These are phyloP conservation scores for Lerema accius DNA, from an alignment of 1,140 invertebrate genomes.

Conservation along the genomic window DNA sequence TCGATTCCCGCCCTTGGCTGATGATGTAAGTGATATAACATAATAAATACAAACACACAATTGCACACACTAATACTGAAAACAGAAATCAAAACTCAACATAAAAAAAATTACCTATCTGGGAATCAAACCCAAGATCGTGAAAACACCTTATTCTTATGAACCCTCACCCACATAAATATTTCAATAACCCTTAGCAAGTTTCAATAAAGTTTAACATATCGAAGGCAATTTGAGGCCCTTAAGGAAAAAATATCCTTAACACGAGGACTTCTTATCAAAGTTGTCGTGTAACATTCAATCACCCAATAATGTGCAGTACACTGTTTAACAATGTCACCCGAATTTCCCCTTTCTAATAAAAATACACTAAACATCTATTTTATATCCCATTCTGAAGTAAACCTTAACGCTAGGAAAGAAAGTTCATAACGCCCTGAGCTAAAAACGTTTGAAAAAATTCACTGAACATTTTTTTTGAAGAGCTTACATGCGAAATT, in stretches of 20 bases:
- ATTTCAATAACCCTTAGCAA: too few relatives aligned
- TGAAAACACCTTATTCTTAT: too few relatives aligned
- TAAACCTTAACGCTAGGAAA: slow-evolving; percentile 8
- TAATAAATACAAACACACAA: too few relatives aligned
- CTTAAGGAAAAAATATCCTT: slow-evolving; percentile 56
- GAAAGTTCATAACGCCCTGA: slow-evolving; percentile 30
- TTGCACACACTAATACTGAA: too few relatives aligned
- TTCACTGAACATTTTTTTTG: slow-evolving; percentile 62
- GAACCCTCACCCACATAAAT: slow-evolving; percentile 23
- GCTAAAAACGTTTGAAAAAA: too few relatives aligned
- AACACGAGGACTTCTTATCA: slow-evolving; percentile 73
- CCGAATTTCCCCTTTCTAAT: slow-evolving; percentile 51
- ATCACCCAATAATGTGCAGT: slow-evolving; percentile 80
- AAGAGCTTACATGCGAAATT: slow-evolving; percentile 18
- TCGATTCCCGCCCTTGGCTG: too few relatives aligned
- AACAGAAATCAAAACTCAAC: too few relatives aligned
- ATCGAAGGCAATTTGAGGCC: slow-evolving; percentile 48
- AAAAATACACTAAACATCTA: slow-evolving; percentile 45
- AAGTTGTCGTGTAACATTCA: slow-evolving; percentile 76
- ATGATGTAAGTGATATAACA: too few relatives aligned
- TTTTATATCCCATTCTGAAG: slow-evolving; percentile 19
- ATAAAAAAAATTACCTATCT: too few relatives aligned
- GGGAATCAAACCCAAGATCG: too few relatives aligned
- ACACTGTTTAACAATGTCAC: slow-evolving; percentile 80
- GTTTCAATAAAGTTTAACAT: slow-evolving; percentile 35